Conservation (phyloP, 2,113 vertebrate genomes). For the Camelus bactrianus region DNA sequence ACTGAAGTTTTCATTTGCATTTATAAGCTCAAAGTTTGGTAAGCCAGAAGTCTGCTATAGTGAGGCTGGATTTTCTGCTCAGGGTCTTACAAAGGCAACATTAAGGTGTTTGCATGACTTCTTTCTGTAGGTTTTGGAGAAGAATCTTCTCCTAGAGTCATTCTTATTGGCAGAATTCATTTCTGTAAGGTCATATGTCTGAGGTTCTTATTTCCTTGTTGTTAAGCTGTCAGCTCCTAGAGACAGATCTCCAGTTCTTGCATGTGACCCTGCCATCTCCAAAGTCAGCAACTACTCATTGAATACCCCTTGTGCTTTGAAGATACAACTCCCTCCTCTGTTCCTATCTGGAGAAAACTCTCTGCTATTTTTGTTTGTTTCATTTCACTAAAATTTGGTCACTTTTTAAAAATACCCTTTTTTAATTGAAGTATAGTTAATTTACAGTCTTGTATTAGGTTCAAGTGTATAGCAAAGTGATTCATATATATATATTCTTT, state of each 20-base stretch:
- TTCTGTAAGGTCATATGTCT: too few relatives aligned
- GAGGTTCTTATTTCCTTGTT: background rate
- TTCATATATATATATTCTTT: too few relatives aligned
- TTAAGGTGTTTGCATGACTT: background rate
- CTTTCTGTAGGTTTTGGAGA: background rate
- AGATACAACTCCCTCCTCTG: background rate
- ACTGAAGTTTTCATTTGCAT: too few relatives aligned
- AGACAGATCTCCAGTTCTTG: background rate
- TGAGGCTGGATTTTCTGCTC: background rate
- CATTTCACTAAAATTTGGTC: too few relatives aligned
- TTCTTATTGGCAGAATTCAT: background rate
- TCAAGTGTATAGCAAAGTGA: too few relatives aligned
- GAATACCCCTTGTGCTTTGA: background rate
- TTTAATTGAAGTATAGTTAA: too few relatives aligned
- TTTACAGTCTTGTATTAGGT: too few relatives aligned
- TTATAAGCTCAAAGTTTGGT: background rate
- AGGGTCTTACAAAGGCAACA: background rate
- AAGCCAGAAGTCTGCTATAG: background rate
- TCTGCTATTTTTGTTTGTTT: background rate
- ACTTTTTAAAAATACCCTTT: too few relatives aligned
- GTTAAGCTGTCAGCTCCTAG: rapidly evolving
- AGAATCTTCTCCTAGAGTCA: background rate
- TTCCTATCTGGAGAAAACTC: background rate
- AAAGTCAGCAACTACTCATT: background rate
- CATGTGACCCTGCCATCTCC: background rate